Evolutionary conservation across 2,113 vertebrate species (phyloP).

Genomic region (Lepisosteus oculatus): DNA sequence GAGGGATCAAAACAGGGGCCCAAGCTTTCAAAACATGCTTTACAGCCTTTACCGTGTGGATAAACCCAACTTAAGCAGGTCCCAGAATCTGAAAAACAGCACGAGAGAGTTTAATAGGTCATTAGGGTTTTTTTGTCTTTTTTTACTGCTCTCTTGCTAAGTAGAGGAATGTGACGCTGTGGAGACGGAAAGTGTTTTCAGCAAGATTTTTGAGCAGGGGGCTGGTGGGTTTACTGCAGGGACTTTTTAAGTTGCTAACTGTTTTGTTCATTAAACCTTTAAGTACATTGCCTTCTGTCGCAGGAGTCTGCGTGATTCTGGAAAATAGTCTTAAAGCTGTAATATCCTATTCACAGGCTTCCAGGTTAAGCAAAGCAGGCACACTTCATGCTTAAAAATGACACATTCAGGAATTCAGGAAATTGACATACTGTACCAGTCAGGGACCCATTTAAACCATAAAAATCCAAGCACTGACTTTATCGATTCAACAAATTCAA

Average conservation of each 20-base stretch:
- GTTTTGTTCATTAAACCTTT: conserved; percentile 50
- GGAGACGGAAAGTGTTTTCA: background rate
- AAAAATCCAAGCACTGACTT: no score
- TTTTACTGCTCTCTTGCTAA: no score
- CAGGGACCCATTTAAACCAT: no score
- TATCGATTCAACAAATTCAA: no score
- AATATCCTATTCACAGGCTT: conserved; percentile 18
- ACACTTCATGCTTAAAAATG: background rate
- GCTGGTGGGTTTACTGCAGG: conserved; percentile 28
- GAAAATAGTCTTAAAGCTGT: conserved; percentile 24
- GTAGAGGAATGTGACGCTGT: no score
- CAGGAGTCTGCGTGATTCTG: conserved; percentile 24
- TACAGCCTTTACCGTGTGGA: conserved; percentile 2
- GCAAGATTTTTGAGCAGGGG: conserved; percentile 24
- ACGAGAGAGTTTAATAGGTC: no score
- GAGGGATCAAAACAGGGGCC: conserved; percentile 10
- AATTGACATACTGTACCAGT: no score
- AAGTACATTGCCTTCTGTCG: conserved; percentile 34
- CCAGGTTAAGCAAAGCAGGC: no score
- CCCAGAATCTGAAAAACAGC: background rate
- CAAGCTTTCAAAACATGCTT: conserved; percentile 6
- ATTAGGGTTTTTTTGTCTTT: no score
- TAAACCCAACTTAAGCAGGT: background rate
- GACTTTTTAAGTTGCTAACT: conserved; percentile 45
- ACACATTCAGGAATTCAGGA: no score